These are phyloP conservation scores for Seira ritae DNA, from an alignment of 2,888 invertebrate genomes.

Conservation along the genomic window DNA sequence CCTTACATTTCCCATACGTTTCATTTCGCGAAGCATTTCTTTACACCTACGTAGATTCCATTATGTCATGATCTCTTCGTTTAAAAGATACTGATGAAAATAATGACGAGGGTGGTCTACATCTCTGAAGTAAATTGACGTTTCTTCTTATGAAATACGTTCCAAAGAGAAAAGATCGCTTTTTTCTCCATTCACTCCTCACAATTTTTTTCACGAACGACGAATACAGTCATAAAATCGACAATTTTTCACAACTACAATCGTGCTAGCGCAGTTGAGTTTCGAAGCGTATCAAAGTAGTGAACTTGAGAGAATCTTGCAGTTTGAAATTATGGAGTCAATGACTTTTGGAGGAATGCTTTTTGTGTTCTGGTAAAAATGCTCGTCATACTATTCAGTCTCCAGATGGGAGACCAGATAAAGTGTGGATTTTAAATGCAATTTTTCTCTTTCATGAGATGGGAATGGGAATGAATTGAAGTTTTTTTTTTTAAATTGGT, in stretches of 20 bases:
- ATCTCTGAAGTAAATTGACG: slow-evolving; percentile 18
- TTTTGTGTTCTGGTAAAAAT: slow-evolving; percentile 2
- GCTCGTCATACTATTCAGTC: slow-evolving; percentile 14
- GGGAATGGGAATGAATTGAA: no score
- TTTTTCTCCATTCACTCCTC: slow-evolving; percentile 17
- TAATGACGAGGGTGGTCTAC: slow-evolving; percentile 23
- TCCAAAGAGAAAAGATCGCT: slow-evolving; percentile 18
- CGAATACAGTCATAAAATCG: slow-evolving; percentile 5
- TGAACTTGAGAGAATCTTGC: not conserved
- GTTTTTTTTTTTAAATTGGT: no score
- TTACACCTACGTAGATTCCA: slow-evolving; percentile 43
- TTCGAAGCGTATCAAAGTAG: slow-evolving; percentile 15
- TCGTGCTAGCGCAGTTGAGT: not conserved
- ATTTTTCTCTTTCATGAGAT: not conserved
- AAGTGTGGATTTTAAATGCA: not conserved
- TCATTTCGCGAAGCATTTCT: slow-evolving; percentile 23
- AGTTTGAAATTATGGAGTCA: slow-evolving; percentile 11
- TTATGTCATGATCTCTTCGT: slow-evolving; percentile 16
- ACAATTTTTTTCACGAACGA: not conserved
- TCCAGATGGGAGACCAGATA: slow-evolving; percentile 12
- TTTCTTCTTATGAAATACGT: slow-evolving; percentile 21
- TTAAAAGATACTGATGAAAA: not conserved
- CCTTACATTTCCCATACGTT: slow-evolving; percentile 52
- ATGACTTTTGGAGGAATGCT: slow-evolving; percentile 14
- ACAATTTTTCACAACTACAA: slow-evolving; percentile 15